Base-by-base conservation (phyloP, 2,797 vertebrate species). In the Phyllotis vaccarum region DNA sequence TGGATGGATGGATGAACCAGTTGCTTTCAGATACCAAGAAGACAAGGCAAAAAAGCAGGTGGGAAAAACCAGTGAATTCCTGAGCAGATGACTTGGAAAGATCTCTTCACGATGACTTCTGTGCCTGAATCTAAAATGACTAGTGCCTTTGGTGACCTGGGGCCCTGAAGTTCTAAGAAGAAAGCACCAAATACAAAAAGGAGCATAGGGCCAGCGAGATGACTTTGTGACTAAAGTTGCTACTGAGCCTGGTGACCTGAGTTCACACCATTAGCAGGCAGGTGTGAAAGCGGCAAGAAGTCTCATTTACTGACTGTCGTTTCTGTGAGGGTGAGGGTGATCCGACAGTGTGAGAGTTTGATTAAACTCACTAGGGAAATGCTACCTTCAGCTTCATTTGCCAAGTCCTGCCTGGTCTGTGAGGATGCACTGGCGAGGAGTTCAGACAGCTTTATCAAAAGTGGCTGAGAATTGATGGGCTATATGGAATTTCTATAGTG, bases 321-420 rank as follows among this genome's bases (percentile, higher is more conserved):
- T 78, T 86, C 52, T 43, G 49, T 37, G n/a, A 86, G 54, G 21
- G 11, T 46, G 66, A 91, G 68, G 81, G 70, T 13, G 52, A 31
- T 79, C 74, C 34, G n/a, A 16, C 27, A 76, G 34, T 34, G 31
- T 64, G 66, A 82, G 88, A 62, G 52, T 91, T 94, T 75, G 22
- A 40, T 87, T 72, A 76, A 78, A 78, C 54, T 86, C 58, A 78
- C 40, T 75, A 29, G 83, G 83, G 74, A 90, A 91, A 89, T 37
- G 40, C 37, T 89, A 46, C 22, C 17, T 49, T 68, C 52, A 85
- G 37, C 34, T 93, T 85, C 19, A 40, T 85, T 80, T 68, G 85
- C 79, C 60, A 86, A 86, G 37, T 86, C 68, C 62, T 21, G 68
- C 46, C 82, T 89, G 54, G 64, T 37, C 29, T 93, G 29, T 52